Conservation (phyloP, 2,797 vertebrate species). For the Manis pentadactyla region DNA sequence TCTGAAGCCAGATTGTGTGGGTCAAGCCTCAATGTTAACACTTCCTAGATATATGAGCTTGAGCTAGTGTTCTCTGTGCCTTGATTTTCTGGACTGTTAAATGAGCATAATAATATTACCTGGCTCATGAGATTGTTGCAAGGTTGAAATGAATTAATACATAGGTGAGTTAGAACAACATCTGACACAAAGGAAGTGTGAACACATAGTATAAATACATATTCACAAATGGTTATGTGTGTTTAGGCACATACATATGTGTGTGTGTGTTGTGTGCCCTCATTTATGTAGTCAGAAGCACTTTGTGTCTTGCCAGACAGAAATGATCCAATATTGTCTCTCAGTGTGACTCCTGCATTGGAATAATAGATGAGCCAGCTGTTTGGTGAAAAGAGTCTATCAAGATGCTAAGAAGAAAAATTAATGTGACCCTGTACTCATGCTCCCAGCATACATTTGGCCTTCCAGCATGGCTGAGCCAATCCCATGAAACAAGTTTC, state of each 20-base stretch:
- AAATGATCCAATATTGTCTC: background rate
- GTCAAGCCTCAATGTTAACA: background rate
- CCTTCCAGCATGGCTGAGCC: background rate
- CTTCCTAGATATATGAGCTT: background rate
- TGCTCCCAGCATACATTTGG: background rate
- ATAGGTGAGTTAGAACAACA: background rate
- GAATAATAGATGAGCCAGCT: slow-evolving; percentile 6
- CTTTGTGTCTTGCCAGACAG: background rate
- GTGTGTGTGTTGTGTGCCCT: background rate
- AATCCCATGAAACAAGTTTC: background rate
- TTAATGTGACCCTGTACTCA: background rate
- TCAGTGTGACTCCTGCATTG: background rate
- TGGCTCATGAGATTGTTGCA: background rate
- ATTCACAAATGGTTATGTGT: background rate
- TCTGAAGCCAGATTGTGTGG: background rate
- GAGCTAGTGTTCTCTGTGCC: background rate
- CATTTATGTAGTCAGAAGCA: slow-evolving; percentile 23
- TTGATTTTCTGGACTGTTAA: slow-evolving; percentile 33
- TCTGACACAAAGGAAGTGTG: background rate
- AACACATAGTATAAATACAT: background rate
- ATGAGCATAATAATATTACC: background rate
- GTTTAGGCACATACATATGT: background rate
- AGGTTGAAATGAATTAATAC: background rate
- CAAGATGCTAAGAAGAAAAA: slow-evolving; percentile 14
- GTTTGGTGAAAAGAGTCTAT: slow-evolving; percentile 21